Conservation (phyloP, 2,797 vertebrate species). For the Onychomys leucogaster region DNA sequence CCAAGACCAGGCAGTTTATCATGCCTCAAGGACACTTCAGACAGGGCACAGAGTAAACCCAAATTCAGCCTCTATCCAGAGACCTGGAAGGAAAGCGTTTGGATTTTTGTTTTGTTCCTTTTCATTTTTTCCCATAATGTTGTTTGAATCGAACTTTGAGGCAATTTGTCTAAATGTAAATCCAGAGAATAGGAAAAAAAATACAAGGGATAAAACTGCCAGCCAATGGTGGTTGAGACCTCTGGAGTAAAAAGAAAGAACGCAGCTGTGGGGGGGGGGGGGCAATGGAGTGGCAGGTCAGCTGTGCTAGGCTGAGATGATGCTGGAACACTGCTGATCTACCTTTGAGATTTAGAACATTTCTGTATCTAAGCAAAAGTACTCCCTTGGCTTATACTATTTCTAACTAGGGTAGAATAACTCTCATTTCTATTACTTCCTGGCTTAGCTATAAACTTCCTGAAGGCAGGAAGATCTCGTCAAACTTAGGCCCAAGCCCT, state of each 20-base stretch:
- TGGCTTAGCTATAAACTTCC: background rate
- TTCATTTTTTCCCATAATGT: background rate
- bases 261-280: background rate
- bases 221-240: background rate
- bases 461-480: background rate
- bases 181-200: constrained; percentile 23
- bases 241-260: background rate
- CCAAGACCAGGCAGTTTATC: constrained; percentile 28
- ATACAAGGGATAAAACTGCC: background rate
- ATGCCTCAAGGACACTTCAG: background rate
- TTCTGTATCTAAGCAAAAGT: background rate
- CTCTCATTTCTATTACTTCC: background rate
- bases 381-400: background rate
- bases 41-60: background rate
- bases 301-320: background rate
- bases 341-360: background rate
- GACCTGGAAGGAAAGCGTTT: constrained; percentile 21
- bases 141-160: constrained; percentile 28
- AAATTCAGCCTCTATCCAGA: constrained; percentile 8
- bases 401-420: background rate
- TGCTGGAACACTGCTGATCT: background rate
- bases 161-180: constrained; percentile 40
- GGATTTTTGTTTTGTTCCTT: background rate
- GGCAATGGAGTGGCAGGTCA: fast-evolving
- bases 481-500: background rate